Evolutionary conservation across 2,888 invertebrate genomes (phyloP), one percentile per base, ranked within the genome.

Genomic region (Anaspis maculata): DNA sequence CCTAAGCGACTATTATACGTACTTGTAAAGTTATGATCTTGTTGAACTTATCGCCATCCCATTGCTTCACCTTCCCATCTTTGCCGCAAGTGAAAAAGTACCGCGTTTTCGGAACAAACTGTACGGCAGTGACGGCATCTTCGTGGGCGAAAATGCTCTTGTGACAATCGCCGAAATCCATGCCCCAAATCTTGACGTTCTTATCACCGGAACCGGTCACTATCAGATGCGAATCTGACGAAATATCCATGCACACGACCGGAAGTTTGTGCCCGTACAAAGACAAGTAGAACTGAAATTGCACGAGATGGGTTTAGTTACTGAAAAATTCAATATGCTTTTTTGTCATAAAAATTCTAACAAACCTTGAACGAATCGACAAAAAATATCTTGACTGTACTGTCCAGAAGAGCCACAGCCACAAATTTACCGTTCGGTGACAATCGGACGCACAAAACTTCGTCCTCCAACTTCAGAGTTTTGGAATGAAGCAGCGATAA

Each of bases 111-210:
- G 90, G 86, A 12, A 95, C 79, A 59, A 98, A 98, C 52, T 83
- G 79, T 16, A 97, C 61, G 16, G 84, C 78, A 37, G 90, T 92
- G 6, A 98, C 80, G 0, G 94, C 88, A 63, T 95, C 94, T 54
- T 96, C 92, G 63, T 98, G 97, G 0, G 95, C 96, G 64, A 95
- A 91, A 47, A 97, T 74, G 0, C 94, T 94, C 54, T 79, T 80
- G 67, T 94, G 96, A 51, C 95, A 96, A 64, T 98, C 95, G n/a
- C 97, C 97, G 62, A 94, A 97, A 67, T 97, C 95, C 68, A 97
- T 74, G 19, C 97, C 97, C 97, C 97, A 99, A 41, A 98, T 82
- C 70, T 96, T 95, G 15, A 97, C 77, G 62, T 90, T 95, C 23
- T 94, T 77, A 69, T 98, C 98, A 0, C 88, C 87, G 2, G 96